These are phyloP conservation scores for Sparus aurata DNA, from an alignment of 2,797 vertebrate genomes.

Conservation along the genomic window DNA sequence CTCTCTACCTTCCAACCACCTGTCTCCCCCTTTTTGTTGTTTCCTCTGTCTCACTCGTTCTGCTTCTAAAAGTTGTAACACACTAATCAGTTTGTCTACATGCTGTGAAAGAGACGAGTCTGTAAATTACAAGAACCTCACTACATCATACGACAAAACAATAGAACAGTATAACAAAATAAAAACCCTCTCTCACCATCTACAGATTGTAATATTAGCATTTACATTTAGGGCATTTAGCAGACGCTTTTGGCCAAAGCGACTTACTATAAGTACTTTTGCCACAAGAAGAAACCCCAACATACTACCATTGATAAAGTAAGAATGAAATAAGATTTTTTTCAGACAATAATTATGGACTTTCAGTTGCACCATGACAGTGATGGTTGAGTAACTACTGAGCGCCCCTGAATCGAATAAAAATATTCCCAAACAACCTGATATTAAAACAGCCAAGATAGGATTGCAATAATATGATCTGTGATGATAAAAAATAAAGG, in stretches of 20 bases:
- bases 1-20: background rate
- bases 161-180: background rate
- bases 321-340: too few relatives aligned
- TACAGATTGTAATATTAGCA: background rate
- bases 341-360: too few relatives aligned
- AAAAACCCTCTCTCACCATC: background rate
- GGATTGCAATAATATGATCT: too few relatives aligned
- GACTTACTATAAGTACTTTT: too few relatives aligned
- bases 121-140: background rate
- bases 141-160: background rate
- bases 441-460: background rate
- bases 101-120: background rate
- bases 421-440: background rate
- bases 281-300: too few relatives aligned
- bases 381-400: background rate
- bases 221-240: too few relatives aligned
- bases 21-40: background rate
- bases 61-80: background rate
- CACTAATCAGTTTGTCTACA: background rate
- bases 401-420: background rate
- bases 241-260: too few relatives aligned
- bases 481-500: too few relatives aligned
- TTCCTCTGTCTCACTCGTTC: slow-evolving; percentile 6
- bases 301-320: too few relatives aligned
- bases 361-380: background rate